Percentiles rank a stretch among this genome's conserved stretches.
These are phyloP conservation scores for Cyprinodon brontotheroides DNA, from an alignment of 2,113 vertebrate species.

Conservation along the genomic window DNA sequence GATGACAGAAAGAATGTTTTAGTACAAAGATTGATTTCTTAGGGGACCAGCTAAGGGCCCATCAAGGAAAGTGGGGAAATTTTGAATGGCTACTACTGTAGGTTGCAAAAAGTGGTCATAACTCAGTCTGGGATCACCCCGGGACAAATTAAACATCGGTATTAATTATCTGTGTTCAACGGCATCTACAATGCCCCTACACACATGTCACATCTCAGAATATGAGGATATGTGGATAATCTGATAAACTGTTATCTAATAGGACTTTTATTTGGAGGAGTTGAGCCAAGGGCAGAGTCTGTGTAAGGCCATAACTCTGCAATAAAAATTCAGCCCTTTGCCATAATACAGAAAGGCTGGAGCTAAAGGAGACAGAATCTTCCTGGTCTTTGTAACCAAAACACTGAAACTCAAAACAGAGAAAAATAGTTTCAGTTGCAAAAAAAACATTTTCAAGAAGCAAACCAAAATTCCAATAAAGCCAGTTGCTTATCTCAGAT, in stretches of 20 bases:
- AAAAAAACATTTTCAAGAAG: slow-evolving; percentile 1
- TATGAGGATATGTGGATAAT: neutral
- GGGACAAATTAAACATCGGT: neutral
- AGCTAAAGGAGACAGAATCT: neutral
- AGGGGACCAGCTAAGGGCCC: too few relatives aligned
- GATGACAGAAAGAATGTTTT: too few relatives aligned
- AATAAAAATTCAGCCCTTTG: neutral
- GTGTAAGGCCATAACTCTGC: neutral
- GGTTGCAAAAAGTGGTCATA: neutral
- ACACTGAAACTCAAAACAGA: neutral
- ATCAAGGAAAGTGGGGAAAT: too few relatives aligned
- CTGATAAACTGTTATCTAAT: neutral
- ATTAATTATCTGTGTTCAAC: neutral
- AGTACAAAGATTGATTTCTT: too few relatives aligned
- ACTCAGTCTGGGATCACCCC: neutral
- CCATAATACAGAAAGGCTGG: neutral
- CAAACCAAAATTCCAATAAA: slow-evolving; percentile 13
- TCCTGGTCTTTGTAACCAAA: too few relatives aligned
- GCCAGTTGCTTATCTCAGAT: neutral
- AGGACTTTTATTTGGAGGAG: neutral
- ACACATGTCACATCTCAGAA: neutral
- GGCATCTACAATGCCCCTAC: neutral
- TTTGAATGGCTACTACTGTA: too few relatives aligned
- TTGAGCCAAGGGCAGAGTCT: neutral
- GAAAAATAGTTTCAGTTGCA: slow-evolving; percentile 2